phyloP scores from a whole-genome alignment of 2,797 vertebrate species.

The Macropus fuliginosus region DNA sequence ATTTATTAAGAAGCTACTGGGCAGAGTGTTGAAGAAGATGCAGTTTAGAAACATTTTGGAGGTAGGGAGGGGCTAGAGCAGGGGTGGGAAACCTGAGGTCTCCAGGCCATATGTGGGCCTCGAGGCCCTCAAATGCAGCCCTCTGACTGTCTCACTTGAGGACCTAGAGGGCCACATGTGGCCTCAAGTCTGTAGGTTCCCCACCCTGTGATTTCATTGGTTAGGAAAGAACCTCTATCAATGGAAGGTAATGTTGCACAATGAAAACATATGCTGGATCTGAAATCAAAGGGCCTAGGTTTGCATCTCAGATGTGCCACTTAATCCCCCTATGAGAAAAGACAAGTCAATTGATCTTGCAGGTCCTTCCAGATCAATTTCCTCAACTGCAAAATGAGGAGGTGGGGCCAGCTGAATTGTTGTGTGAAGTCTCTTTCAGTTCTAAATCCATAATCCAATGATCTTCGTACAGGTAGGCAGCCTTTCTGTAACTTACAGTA shows the following conservation, averaged over 20 bases:
- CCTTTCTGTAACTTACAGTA: background rate
- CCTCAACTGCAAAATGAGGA: background rate
- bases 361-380: background rate
- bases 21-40: background rate
- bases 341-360: background rate
- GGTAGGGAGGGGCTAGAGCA: background rate
- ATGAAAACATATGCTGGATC: background rate
- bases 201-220: background rate
- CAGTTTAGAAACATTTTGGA: background rate
- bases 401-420: background rate
- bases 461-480: background rate
- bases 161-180: too few species aligned
- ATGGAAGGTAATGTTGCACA: background rate
- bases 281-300: background rate
- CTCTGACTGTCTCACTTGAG: too few species aligned
- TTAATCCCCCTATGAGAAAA: background rate
- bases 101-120: too few species aligned
- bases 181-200: too few species aligned
- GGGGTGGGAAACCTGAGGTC: too few species aligned
- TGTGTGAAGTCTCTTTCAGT: background rate
- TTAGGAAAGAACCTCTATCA: background rate
- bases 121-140: too few species aligned
- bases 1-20: background rate
- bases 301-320: background rate
- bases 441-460: background rate